Evolutionary conservation across 2,113 vertebrate genomes (phyloP).

Genomic region (Lepisosteus oculatus): DNA sequence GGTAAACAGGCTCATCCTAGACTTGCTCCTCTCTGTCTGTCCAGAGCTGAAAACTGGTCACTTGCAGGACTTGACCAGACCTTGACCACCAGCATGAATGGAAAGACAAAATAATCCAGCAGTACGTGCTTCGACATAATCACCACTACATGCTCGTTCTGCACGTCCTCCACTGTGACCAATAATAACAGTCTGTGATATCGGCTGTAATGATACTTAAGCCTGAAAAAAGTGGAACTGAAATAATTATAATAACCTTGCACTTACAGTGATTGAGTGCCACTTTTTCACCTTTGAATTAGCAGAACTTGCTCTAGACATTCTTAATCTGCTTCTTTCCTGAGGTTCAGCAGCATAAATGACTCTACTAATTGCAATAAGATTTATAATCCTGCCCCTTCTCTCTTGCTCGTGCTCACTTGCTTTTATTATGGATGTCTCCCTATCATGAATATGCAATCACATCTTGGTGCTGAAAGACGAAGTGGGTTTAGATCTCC

Average conservation of each 20-base stretch:
- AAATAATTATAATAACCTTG: too few relatives aligned
- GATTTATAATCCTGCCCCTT: slow-evolving; percentile 31
- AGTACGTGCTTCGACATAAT: too few relatives aligned
- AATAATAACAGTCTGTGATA: too few relatives aligned
- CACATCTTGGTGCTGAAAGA: slow-evolving; percentile 32
- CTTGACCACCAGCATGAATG: slow-evolving; percentile 39
- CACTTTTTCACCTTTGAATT: background rate
- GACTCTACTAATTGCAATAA: slow-evolving; percentile 19
- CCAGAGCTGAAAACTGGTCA: too few relatives aligned
- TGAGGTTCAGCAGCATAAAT: slow-evolving; percentile 11
- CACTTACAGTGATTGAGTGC: background rate
- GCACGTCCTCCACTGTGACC: too few relatives aligned
- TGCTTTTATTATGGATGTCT: slow-evolving; percentile 34
- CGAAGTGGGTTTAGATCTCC: slow-evolving; percentile 33
- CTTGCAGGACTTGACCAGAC: too few relatives aligned
- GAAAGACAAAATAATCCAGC: background rate
- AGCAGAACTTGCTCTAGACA: background rate
- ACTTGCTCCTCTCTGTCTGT: too few relatives aligned
- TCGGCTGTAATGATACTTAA: too few relatives aligned
- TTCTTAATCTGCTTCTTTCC: background rate
- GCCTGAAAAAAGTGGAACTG: too few relatives aligned
- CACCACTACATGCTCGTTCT: too few relatives aligned
- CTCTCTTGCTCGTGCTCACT: slow-evolving; percentile 22
- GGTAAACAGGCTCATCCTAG: too few relatives aligned
- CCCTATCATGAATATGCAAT: slow-evolving; percentile 46